A percentile compares a stretch with the other conserved stretches of the same genome.
Conservation (phyloP, 1,140 invertebrate genomes). For the Maniola jurtina region DNA sequence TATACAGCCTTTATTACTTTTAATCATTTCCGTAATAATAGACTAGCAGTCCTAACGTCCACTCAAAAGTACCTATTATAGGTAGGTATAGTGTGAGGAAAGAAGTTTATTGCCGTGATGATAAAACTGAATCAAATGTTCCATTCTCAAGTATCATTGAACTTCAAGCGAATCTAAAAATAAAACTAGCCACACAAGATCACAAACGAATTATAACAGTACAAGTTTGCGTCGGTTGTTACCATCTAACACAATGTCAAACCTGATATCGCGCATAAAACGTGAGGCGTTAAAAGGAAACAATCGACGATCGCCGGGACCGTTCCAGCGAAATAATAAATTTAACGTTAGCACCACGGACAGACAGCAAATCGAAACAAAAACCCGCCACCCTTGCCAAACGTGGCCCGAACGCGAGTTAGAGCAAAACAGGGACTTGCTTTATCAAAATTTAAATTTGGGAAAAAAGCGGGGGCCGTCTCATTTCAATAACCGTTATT, state of each 20-base stretch:
- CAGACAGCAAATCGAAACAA: slow-evolving; percentile 65
- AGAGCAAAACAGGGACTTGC: slow-evolving; percentile 71
- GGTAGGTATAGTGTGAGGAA: no score
- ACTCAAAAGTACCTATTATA: not conserved
- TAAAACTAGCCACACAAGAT: slow-evolving; percentile 1
- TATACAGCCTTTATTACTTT: not conserved
- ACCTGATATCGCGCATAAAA: slow-evolving; percentile 21
- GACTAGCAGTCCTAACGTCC: not conserved
- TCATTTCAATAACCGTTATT: slow-evolving; percentile 79
- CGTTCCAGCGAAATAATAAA: slow-evolving; percentile 51
- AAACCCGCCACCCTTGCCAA: slow-evolving; percentile 62
- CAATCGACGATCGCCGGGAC: slow-evolving; percentile 27
- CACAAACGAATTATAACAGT: slow-evolving; percentile 2
- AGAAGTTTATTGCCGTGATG: not conserved
- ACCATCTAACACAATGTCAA: slow-evolving; percentile 13
- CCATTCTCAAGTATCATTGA: not conserved
- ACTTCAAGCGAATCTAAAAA: not conserved
- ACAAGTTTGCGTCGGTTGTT: not conserved
- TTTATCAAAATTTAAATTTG: slow-evolving; percentile 79
- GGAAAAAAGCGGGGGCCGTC: slow-evolving; percentile 71
- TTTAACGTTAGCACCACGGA: slow-evolving; percentile 61
- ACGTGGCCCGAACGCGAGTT: slow-evolving; percentile 50
- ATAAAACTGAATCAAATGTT: not conserved
- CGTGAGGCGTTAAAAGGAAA: slow-evolving; percentile 28
- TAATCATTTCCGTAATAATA: not conserved